Evolutionary conservation across 2,888 invertebrate genomes (phyloP).

Genomic region (Apodemia mormo): DNA sequence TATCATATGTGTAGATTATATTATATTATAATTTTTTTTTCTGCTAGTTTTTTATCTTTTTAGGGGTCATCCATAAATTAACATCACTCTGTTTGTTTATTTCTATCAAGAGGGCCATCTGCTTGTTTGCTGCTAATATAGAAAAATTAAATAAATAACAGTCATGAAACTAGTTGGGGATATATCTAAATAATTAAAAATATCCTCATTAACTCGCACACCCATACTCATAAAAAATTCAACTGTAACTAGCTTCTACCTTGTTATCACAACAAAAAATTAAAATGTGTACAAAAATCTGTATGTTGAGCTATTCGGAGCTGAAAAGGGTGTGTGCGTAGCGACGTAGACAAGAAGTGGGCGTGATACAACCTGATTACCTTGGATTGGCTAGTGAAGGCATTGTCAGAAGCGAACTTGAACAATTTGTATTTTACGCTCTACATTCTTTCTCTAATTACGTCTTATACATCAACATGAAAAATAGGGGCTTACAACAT

Average conservation of each 20-base stretch:
- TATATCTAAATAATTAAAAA: not conserved
- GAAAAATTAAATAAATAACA: too few relatives aligned
- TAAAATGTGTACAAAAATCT: not conserved
- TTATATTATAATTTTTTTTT: too few relatives aligned
- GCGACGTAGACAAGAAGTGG: slow-evolving; percentile 11
- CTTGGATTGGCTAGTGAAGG: slow-evolving; percentile 7
- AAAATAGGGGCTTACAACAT: not conserved
- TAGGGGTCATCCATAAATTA: too few relatives aligned
- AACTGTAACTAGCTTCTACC: not conserved
- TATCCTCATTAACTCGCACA: not conserved
- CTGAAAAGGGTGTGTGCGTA: slow-evolving; percentile 1
- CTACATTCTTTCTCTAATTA: not conserved
- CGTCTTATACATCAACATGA: not conserved
- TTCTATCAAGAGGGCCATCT: too few relatives aligned
- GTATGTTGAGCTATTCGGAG: not conserved
- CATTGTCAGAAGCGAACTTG: not conserved
- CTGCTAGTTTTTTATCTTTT: too few relatives aligned
- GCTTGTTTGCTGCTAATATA: too few relatives aligned
- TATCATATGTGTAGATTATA: too few relatives aligned
- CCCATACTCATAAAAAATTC: not conserved
- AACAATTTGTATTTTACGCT: not conserved
- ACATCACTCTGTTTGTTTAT: too few relatives aligned
- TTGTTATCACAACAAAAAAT: not conserved
- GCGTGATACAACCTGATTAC: not conserved
- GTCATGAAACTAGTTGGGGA: too few relatives aligned